A percentile compares a stretch with the other conserved stretches of the same genome.
phyloP scores from a whole-genome alignment of 2,113 vertebrate species.

The Aldabrachelys gigantea region DNA sequence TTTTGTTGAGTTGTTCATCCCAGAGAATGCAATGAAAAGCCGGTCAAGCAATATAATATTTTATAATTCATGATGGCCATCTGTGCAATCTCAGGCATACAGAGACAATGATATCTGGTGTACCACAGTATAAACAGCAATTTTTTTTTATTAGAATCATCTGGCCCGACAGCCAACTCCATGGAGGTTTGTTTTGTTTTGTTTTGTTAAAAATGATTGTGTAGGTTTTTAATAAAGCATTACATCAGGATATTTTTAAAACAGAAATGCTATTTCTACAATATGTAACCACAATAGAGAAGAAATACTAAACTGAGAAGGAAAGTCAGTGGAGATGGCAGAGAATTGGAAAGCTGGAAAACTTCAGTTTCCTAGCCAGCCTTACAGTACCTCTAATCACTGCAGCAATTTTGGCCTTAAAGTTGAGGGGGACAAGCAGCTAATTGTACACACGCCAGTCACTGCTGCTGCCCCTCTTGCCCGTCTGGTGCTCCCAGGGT shows the following conservation, averaged over 20 bases:
- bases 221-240: neutral
- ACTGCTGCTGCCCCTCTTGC: neutral
- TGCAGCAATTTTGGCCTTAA: neutral
- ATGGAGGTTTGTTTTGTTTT: neutral
- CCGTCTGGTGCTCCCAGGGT: neutral
- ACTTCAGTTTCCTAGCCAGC: neutral
- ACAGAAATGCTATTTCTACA: neutral
- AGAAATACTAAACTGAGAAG: neutral
- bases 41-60: neutral
- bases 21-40: neutral
- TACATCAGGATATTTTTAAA: neutral
- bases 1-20: constrained; percentile 24
- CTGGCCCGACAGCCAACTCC: neutral
- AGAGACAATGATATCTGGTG: neutral
- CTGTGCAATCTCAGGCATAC: neutral
- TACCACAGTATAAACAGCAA: neutral
- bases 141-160: neutral
- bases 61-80: constrained; percentile 13
- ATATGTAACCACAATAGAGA: neutral
- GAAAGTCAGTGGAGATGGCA: neutral
- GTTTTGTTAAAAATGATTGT: neutral
- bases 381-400: neutral
- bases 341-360: neutral
- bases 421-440: neutral
- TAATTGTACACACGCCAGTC: neutral